Evolutionary conservation across 1,140 invertebrate species (phyloP).

Genomic region (Rhynchophorus ferrugineus): DNA sequence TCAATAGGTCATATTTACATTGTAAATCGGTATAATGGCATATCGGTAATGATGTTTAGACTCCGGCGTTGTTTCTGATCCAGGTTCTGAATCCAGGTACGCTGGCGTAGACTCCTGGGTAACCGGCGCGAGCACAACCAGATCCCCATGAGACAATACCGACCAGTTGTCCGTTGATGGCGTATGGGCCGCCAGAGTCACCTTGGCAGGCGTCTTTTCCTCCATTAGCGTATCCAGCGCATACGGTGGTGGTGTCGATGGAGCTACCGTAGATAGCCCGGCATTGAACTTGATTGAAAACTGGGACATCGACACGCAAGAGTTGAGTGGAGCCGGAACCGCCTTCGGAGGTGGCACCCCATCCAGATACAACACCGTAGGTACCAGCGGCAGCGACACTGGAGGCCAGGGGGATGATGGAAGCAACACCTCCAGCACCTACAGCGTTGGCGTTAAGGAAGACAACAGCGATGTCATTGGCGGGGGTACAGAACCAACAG

Average conservation of each 20-base stretch:
- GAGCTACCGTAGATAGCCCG: slow-evolving; percentile 21
- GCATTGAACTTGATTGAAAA: slow-evolving; percentile 9
- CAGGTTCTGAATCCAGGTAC: slow-evolving; percentile 14
- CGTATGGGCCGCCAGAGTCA: slow-evolving; percentile 57
- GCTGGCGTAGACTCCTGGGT: slow-evolving; percentile 25
- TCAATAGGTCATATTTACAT: too few relatives aligned
- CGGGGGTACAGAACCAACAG: slow-evolving; percentile 41
- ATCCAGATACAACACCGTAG: slow-evolving; percentile 33
- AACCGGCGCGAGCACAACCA: slow-evolving; percentile 21
- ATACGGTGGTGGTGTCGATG: slow-evolving; percentile 38
- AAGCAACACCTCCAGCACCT: not conserved
- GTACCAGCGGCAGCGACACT: slow-evolving; percentile 9
- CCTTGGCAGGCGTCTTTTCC: slow-evolving; percentile 54
- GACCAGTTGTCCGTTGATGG: slow-evolving; percentile 35
- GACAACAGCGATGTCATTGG: slow-evolving; percentile 53
- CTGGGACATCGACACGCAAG: slow-evolving; percentile 6
- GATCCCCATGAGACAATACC: slow-evolving; percentile 54
- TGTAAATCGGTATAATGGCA: too few relatives aligned
- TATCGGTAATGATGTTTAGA: too few relatives aligned
- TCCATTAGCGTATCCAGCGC: slow-evolving; percentile 38
- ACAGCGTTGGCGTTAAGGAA: not conserved
- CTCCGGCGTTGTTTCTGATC: slow-evolving; percentile 10
- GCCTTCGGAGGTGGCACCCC: slow-evolving; percentile 29
- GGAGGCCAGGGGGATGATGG: not conserved
- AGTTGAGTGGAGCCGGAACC: slow-evolving; percentile 28